phyloP scores from a whole-genome alignment of 2,888 invertebrate species.

The Cosmopolites sordidus region DNA sequence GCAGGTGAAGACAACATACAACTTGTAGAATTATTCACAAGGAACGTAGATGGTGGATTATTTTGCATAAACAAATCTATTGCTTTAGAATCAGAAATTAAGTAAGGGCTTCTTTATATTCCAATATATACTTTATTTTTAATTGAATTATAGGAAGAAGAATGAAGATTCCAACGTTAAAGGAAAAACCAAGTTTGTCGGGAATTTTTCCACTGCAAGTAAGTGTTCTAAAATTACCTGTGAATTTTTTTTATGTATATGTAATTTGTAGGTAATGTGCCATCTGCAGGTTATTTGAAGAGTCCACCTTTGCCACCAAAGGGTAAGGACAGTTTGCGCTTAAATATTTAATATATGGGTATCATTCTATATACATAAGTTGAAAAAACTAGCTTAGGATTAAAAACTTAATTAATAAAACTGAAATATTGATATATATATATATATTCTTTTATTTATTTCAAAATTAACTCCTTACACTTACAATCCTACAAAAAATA shows the following conservation, averaged over 20 bases:
- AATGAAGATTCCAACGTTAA: constrained; percentile 3
- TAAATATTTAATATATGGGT: no score
- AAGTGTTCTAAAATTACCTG: neutral
- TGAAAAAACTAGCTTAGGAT: no score
- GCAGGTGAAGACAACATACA: constrained; percentile 43
- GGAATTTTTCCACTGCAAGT: neutral
- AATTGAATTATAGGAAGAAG: constrained; percentile 3
- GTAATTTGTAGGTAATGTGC: constrained; percentile 8
- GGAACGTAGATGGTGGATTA: constrained; percentile 57
- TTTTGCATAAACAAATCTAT: constrained; percentile 70
- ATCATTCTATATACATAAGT: no score
- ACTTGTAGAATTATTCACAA: constrained; percentile 64
- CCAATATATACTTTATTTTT: no score
- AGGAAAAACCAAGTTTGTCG: neutral
- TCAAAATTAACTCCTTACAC: no score
- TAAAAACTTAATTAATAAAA: no score
- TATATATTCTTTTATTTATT: no score
- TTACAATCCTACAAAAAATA: no score
- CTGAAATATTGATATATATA: no score
- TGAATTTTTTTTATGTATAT: neutral
- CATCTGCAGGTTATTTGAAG: constrained; percentile 17
- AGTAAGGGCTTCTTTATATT: no score
- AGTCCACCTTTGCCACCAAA: constrained; percentile 18
- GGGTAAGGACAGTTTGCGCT: neutral
- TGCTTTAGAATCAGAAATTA: constrained; percentile 51